phyloP scores from a whole-genome alignment of 2,888 invertebrate genomes.

The Microctonus aethiopoides region DNA sequence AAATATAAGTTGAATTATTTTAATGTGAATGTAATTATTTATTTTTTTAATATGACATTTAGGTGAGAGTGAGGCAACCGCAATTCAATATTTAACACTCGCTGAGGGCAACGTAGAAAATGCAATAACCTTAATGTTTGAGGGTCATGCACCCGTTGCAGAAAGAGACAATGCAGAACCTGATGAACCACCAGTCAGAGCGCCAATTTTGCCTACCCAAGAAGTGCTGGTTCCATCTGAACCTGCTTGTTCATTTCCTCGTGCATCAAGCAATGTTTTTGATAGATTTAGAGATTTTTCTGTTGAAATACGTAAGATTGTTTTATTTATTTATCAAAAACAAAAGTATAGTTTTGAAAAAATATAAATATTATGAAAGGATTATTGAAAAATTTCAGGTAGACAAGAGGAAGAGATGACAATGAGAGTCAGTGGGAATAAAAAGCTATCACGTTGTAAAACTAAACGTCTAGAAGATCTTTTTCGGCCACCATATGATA shows the following conservation, averaged over 20 bases:
- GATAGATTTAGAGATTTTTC: constrained; percentile 64
- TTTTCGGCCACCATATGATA: constrained; percentile 76
- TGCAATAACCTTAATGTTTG: constrained; percentile 62
- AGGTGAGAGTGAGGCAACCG: constrained; percentile 61
- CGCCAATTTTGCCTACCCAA: constrained; percentile 62
- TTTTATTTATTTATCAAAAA: background rate
- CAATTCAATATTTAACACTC: constrained; percentile 57
- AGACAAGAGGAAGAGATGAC: constrained; percentile 65
- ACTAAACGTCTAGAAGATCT: constrained; percentile 74
- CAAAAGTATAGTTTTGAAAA: background rate
- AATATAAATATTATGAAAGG: background rate
- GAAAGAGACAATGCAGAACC: constrained; percentile 44
- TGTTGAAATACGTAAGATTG: constrained; percentile 61
- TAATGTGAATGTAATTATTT: background rate
- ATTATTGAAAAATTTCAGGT: constrained; percentile 43
- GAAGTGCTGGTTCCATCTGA: constrained; percentile 62
- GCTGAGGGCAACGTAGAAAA: constrained; percentile 63
- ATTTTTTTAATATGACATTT: background rate
- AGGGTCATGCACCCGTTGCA: constrained; percentile 49
- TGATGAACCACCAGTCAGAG: constrained; percentile 55
- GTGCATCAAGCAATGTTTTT: constrained; percentile 59
- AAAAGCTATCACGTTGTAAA: constrained; percentile 59
- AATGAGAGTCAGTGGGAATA: constrained; percentile 55
- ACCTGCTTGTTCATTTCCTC: constrained; percentile 56
- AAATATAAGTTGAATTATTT: background rate